phyloP scores from a whole-genome alignment of 1,140 invertebrate genomes.

The Halyomorpha halys region DNA sequence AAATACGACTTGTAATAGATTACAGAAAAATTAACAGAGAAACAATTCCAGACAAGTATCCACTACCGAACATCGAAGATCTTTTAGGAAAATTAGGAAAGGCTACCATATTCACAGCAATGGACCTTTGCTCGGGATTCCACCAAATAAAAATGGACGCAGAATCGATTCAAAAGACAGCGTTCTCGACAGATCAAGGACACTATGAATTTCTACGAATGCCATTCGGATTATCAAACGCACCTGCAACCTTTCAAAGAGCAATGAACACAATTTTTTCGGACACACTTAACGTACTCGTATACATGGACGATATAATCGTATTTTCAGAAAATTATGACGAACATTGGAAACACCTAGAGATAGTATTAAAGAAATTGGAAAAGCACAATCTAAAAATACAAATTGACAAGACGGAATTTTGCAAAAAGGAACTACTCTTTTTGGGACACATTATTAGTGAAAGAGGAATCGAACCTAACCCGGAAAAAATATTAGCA shows the following conservation, averaged over 20 bases:
- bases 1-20: slow-evolving; percentile 31
- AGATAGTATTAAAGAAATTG: slow-evolving; percentile 30
- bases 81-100: too few species aligned
- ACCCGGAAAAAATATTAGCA: slow-evolving; percentile 33
- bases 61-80: slow-evolving; percentile 1
- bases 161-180: slow-evolving; percentile 27
- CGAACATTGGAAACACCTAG: slow-evolving; percentile 33
- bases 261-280: slow-evolving; percentile 33
- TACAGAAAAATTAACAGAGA: slow-evolving; percentile 31
- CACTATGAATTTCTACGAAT: slow-evolving; percentile 28
- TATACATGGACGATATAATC: slow-evolving; percentile 41
- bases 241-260: slow-evolving; percentile 25
- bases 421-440: slow-evolving; percentile 31
- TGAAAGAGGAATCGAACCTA: slow-evolving; percentile 32
- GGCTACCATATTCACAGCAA: too few species aligned
- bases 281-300: slow-evolving; percentile 16
- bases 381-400: slow-evolving; percentile 28
- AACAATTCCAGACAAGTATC: slow-evolving; percentile 18
- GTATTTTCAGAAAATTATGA: slow-evolving; percentile 34
- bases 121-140: slow-evolving; percentile 29
- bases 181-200: slow-evolving; percentile 26
- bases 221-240: slow-evolving; percentile 19
- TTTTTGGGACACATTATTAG: slow-evolving; percentile 35
- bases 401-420: slow-evolving; percentile 31
- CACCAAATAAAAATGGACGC: slow-evolving; percentile 34